Conservation (phyloP, 1,140 invertebrate genomes). For the Pissodes strobi region DNA sequence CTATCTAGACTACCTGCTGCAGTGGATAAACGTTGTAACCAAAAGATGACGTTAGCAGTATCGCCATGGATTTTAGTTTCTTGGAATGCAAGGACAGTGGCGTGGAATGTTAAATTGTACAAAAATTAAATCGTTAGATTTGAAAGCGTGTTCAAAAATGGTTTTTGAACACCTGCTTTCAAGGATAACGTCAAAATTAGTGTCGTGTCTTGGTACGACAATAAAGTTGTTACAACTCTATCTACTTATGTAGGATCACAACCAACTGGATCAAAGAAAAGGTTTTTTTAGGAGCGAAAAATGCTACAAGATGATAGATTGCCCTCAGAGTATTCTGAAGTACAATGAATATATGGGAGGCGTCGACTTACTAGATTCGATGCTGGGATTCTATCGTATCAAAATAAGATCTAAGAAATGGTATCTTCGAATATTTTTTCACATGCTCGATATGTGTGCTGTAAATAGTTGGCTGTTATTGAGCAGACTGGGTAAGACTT, state of each 20-base stretch:
- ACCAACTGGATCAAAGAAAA: slow-evolving; percentile 31
- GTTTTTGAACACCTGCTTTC: no score
- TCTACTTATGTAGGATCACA: slow-evolving; percentile 50
- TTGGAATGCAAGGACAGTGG: no score
- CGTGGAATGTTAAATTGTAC: no score
- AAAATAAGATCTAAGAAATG: slow-evolving; percentile 9
- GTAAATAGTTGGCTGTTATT: slow-evolving; percentile 1
- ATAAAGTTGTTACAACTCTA: slow-evolving; percentile 43
- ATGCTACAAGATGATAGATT: slow-evolving; percentile 19
- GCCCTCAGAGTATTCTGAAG: slow-evolving; percentile 25
- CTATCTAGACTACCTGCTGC: no score
- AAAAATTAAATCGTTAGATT: no score
- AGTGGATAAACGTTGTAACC: no score
- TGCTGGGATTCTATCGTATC: slow-evolving; percentile 36
- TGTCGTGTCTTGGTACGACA: slow-evolving; percentile 4
- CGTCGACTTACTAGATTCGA: slow-evolving; percentile 33
- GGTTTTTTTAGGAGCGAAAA: slow-evolving; percentile 18
- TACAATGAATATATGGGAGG: slow-evolving; percentile 38
- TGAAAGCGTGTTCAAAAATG: no score
- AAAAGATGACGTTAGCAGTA: no score
- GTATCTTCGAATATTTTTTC: no score
- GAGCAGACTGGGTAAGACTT: not conserved
- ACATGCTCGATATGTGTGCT: not conserved
- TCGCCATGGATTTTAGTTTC: no score
- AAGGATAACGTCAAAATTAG: not conserved